Conservation (phyloP, 2,888 invertebrate species). For the Lepidocyrtinus sp. region DNA sequence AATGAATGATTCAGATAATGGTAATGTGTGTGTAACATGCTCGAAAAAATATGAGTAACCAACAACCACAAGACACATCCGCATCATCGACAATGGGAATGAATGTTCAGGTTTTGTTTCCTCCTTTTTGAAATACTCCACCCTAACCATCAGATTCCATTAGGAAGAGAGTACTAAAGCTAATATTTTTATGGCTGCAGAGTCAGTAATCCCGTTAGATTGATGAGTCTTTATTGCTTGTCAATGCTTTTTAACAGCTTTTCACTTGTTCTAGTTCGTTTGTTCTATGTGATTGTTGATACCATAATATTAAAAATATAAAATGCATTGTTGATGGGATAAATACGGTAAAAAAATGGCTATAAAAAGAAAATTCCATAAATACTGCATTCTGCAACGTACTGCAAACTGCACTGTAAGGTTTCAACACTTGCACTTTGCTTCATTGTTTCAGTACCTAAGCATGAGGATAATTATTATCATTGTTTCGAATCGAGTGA, state of each 20-base stretch:
- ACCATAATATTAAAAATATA: too few species aligned
- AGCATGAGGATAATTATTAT: conserved; percentile 9
- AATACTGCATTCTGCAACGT: too few species aligned
- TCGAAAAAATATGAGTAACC: too few species aligned
- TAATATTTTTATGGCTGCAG: too few species aligned
- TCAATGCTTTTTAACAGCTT: not conserved
- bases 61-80: not conserved
- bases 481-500: conserved; percentile 3
- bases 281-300: too few species aligned
- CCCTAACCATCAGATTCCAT: too few species aligned
- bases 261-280: not conserved
- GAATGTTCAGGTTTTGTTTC: not conserved
- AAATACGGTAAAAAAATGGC: too few species aligned
- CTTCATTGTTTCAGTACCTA: not conserved
- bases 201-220: not conserved
- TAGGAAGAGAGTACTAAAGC: too few species aligned
- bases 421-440: conserved; percentile 3
- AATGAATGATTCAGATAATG: not conserved
- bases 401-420: conserved; percentile 1
- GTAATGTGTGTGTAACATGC: not conserved
- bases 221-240: not conserved
- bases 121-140: not conserved
- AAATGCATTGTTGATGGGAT: too few species aligned
- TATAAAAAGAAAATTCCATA: too few species aligned
- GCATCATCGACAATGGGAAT: too few species aligned